Evolutionary conservation across 2,888 invertebrate genomes (phyloP), one percentile per base, ranked within the genome.

Genomic region (Plagiodera versicolora): DNA sequence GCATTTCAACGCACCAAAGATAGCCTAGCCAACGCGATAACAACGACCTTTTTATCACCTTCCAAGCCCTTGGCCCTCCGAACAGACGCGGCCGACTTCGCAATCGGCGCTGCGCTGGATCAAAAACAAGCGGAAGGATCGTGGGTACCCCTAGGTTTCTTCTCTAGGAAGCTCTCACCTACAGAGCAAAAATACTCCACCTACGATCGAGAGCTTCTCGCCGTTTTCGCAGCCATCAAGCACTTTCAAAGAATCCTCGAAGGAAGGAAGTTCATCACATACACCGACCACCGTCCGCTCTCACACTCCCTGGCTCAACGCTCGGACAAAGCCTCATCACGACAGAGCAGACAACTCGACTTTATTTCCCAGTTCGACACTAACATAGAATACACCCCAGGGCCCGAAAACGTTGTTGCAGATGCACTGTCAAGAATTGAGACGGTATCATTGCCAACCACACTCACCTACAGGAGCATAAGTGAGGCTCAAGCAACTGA

Each of bases 141-240:
- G 2, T 64, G 66, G 61, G 39, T 57, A 49, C 66, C 61, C n/a
- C 47, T 61, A 24, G 53, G 58, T 8, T 65, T 63, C 17, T 65
- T 61, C n/a, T 63, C 51, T 3, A 54, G 49, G 28, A 66, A 61
- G 39, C 35, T 52, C 0, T 46, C 39, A 1, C n/a, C 48, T 5
- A 32, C 63, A 5, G 30, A 61, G 6, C 47, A 49, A 11, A 77
- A 75, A 6, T 81, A 79, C 49, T 75, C 76, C n/a, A 28, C 30
- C 3, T 50, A 73, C 73, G 79, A 81, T 56, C 30, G 78, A 1
- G 78, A 80, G 64, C 70, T 81, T 0, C 65, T 78, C 2, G 79
- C 78, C 0, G 74, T 76, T 2, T 80, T 78, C 56, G 62, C 69
- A 51, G 74, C 75, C 0, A 67, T 80, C 0, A 72, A 72, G 52